phyloP scores from a whole-genome alignment of 1,140 invertebrate genomes.

The Acyrthosiphon pisum region DNA sequence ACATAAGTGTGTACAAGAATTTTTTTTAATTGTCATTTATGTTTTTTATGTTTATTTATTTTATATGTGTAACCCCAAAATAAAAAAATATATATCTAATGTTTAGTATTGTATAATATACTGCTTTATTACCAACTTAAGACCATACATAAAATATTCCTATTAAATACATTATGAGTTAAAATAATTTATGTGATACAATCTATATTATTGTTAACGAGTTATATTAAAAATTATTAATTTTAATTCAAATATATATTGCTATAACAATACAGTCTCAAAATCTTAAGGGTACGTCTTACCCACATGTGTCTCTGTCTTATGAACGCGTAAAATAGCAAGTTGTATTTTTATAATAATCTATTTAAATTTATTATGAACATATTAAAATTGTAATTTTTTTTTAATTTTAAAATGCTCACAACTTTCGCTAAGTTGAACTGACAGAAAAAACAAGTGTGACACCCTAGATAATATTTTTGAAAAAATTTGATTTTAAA shows the following conservation, averaged over 20 bases:
- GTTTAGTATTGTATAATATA: slow-evolving; percentile 4
- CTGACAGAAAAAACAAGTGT: background rate
- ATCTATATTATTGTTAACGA: background rate
- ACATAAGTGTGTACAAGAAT: background rate
- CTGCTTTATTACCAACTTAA: background rate
- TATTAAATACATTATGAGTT: background rate
- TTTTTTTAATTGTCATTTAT: slow-evolving; percentile 2
- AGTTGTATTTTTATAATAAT: background rate
- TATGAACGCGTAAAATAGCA: background rate
- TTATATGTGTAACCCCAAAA: background rate
- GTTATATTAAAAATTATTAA: background rate
- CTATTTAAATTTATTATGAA: background rate
- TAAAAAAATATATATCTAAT: background rate
- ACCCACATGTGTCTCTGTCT: too few species aligned
- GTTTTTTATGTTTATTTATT: slow-evolving; percentile 27
- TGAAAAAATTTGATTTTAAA: too few species aligned
- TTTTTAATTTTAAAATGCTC: too few species aligned
- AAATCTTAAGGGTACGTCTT: background rate
- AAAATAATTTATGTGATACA: slow-evolving; percentile 1
- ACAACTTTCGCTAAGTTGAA: background rate
- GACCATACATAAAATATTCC: background rate
- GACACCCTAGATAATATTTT: background rate
- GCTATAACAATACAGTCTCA: background rate
- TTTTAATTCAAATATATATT: too few species aligned
- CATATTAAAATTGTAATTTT: background rate